phyloP scores from a whole-genome alignment of 2,888 invertebrate species.

The Byasa hedistus region DNA sequence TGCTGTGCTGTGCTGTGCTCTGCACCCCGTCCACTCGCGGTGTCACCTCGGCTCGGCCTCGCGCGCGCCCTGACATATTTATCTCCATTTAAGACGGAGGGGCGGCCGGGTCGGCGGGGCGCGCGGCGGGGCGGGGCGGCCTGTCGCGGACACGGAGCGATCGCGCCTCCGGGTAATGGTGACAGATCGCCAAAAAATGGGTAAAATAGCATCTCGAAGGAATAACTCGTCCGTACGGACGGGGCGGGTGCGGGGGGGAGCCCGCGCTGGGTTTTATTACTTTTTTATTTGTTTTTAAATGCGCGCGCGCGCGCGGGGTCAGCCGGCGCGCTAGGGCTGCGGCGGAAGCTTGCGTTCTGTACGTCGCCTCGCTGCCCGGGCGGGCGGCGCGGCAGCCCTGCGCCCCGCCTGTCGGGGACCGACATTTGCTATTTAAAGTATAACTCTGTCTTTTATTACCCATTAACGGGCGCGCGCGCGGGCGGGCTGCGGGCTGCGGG shows the following conservation, averaged over 20 bases:
- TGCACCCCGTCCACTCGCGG: too few relatives aligned
- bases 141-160: background rate
- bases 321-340: too few relatives aligned
- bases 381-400: too few relatives aligned
- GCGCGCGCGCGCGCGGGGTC: slow-evolving; percentile 33
- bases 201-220: slow-evolving; percentile 9
- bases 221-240: slow-evolving; percentile 17
- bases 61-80: background rate
- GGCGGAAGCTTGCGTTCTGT: too few relatives aligned
- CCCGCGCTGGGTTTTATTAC: slow-evolving; percentile 76
- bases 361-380: too few relatives aligned
- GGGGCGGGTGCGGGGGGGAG: slow-evolving; percentile 45
- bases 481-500: too few relatives aligned
- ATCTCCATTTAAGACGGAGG: background rate
- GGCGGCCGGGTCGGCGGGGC: background rate
- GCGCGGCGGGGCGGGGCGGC: background rate
- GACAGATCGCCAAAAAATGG: slow-evolving; percentile 10
- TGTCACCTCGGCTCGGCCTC: background rate
- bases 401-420: too few relatives aligned
- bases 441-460: too few relatives aligned
- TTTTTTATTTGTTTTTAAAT: slow-evolving; percentile 78
- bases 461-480: too few relatives aligned
- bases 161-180: slow-evolving; percentile 2
- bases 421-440: too few relatives aligned
- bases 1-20: too few relatives aligned